Percentiles rank a stretch among this genome's conserved stretches.
These are phyloP conservation scores for Semicossyphus pulcher DNA, from an alignment of 2,113 vertebrate species.

Conservation along the genomic window DNA sequence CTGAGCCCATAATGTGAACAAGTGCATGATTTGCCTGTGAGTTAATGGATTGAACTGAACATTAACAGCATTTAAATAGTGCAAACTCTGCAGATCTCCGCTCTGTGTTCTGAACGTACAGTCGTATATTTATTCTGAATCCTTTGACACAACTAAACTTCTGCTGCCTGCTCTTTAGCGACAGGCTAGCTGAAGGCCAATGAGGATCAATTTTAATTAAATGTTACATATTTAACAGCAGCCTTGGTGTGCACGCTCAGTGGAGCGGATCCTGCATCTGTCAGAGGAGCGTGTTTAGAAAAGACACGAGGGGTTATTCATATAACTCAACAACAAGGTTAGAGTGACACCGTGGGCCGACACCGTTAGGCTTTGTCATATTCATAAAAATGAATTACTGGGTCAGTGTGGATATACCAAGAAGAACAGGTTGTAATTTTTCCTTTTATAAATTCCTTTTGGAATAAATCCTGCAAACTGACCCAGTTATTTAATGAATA, in stretches of 20 bases:
- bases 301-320: constrained; percentile 51
- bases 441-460: constrained; percentile 24
- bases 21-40: constrained; percentile 24
- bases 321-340: constrained; percentile 50
- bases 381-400: constrained; percentile 41
- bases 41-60: constrained; percentile 25
- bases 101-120: neutral
- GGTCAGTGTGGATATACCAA: constrained; percentile 4
- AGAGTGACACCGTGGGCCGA: constrained; percentile 37
- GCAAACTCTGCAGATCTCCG: neutral
- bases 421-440: constrained; percentile 1
- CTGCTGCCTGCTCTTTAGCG: constrained; percentile 6
- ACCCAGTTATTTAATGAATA: constrained; percentile 13
- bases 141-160: constrained; percentile 16
- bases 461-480: constrained; percentile 10
- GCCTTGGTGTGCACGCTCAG: constrained; percentile 29
- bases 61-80: neutral
- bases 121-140: constrained; percentile 9
- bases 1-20: constrained; percentile 23
- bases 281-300: constrained; percentile 53
- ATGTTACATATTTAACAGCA: constrained; percentile 61
- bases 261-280: constrained; percentile 47
- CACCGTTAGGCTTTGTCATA: constrained; percentile 27
- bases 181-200: constrained; percentile 38
- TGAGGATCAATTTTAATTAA: constrained; percentile 64